Conservation (phyloP, 2,888 invertebrate genomes). For the Carcina quercana region DNA sequence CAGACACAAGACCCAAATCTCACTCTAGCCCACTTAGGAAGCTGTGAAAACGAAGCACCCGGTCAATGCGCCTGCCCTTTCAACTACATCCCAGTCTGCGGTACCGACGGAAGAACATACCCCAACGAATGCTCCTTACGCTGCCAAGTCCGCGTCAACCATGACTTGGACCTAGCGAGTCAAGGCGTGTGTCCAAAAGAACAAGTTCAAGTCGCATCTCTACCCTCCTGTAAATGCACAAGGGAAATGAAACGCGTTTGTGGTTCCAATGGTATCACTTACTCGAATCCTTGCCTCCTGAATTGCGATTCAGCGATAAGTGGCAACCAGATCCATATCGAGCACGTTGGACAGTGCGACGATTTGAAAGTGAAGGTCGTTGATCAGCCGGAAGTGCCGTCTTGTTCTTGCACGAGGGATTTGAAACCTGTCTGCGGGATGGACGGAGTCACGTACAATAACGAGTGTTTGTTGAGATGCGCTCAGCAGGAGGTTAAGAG, state of each 20-base stretch:
- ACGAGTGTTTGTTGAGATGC: constrained; percentile 35
- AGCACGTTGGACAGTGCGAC: constrained; percentile 1
- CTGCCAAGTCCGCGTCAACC: constrained; percentile 18
- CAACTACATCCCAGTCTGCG: constrained; percentile 21
- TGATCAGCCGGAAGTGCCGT: not conserved
- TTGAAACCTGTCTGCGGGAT: constrained; percentile 78
- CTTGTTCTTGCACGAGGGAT: constrained; percentile 15
- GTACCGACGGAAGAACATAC: constrained; percentile 26
- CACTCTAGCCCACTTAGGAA: constrained; percentile 3
- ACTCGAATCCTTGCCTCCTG: constrained; percentile 28
- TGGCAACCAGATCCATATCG: not conserved
- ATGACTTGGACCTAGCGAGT: not conserved
- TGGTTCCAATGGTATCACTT: constrained; percentile 31
- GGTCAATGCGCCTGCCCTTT: constrained; percentile 18
- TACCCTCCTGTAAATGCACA: constrained; percentile 23
- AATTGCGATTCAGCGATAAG: constrained; percentile 19
- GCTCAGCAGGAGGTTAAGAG: constrained; percentile 6
- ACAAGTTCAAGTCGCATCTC: constrained; percentile 9
- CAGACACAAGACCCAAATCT: constrained; percentile 12
- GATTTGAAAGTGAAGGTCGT: constrained; percentile 1
- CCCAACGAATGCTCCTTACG: constrained; percentile 26
- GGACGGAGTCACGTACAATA: constrained; percentile 79
- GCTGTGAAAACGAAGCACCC: not conserved
- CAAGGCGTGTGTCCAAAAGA: constrained; percentile 18
- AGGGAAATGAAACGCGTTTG: constrained; percentile 27